Evolutionary conservation across 2,888 invertebrate species (phyloP).

Genomic region (Lasioglossum villosulum): DNA sequence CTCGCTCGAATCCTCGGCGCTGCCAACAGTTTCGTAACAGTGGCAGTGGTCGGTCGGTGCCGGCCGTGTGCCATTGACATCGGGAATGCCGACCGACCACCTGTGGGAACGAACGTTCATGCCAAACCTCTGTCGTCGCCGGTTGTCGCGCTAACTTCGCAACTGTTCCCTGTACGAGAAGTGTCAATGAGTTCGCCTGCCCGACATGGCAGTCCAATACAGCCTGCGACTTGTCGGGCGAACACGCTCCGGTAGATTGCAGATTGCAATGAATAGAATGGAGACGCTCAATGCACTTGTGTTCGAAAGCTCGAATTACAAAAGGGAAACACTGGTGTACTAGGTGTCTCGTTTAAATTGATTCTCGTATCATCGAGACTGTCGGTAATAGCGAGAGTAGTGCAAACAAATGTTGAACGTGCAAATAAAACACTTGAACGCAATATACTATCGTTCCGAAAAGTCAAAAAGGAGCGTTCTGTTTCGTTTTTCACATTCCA

Average conservation of each 20-base stretch:
- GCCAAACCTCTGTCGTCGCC: slow-evolving; percentile 61
- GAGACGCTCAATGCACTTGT: not conserved
- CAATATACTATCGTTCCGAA: not conserved
- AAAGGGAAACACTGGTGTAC: not conserved
- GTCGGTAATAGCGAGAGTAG: not conserved
- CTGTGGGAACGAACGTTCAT: slow-evolving; percentile 64
- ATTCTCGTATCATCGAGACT: not conserved
- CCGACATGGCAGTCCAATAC: not conserved
- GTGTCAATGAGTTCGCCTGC: slow-evolving; percentile 8
- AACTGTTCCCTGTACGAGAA: slow-evolving; percentile 21
- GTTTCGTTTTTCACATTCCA: not conserved
- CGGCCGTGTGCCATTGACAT: slow-evolving; percentile 65
- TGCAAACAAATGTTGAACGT: not conserved
- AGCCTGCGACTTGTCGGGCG: not conserved
- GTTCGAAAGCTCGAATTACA: not conserved
- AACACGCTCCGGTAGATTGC: not conserved
- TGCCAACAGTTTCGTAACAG: slow-evolving; percentile 68
- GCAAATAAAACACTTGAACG: too few species aligned
- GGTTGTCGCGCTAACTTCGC: slow-evolving; percentile 30
- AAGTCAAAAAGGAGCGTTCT: not conserved
- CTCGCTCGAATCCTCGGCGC: slow-evolving; percentile 10
- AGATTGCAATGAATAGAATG: not conserved
- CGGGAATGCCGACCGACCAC: slow-evolving; percentile 69
- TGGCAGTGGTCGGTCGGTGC: slow-evolving; percentile 21
- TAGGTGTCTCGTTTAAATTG: not conserved